Evolutionary conservation across 2,888 invertebrate genomes (phyloP).

Genomic region (Pristionchus mayeri): DNA sequence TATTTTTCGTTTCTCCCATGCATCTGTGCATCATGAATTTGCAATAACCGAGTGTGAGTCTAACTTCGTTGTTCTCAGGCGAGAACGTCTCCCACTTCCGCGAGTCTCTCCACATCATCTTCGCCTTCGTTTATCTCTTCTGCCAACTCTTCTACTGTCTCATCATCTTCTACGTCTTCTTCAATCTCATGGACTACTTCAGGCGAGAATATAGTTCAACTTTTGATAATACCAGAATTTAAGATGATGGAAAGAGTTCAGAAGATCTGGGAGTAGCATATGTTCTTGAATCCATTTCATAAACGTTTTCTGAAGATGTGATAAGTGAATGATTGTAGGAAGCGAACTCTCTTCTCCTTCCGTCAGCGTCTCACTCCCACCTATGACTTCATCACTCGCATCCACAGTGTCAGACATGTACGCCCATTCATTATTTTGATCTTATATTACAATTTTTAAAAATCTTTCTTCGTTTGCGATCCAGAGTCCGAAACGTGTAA

Average conservation of each 20-base stretch:
- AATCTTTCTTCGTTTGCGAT: too few species aligned
- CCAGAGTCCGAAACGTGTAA: too few species aligned
- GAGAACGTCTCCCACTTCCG: slow-evolving; percentile 34
- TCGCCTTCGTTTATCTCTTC: slow-evolving; percentile 44
- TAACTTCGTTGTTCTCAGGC: not conserved
- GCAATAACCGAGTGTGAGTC: not conserved
- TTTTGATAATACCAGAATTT: too few species aligned
- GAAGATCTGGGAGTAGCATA: not conserved
- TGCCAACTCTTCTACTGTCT: slow-evolving; percentile 47
- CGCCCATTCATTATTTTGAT: too few species aligned
- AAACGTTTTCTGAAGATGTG: too few species aligned
- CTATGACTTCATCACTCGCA: slow-evolving; percentile 38
- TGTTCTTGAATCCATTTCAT: too few species aligned
- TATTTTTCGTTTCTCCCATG: not conserved
- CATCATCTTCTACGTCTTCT: slow-evolving; percentile 39
- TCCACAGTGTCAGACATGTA: slow-evolving; percentile 45
- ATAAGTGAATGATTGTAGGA: not conserved
- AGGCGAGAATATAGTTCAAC: not conserved
- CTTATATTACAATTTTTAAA: too few species aligned
- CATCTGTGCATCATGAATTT: not conserved
- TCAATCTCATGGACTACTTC: slow-evolving; percentile 23
- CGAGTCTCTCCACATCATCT: slow-evolving; percentile 1
- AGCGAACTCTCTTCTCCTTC: slow-evolving; percentile 37
- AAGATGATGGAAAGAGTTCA: too few species aligned
- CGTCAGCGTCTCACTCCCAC: slow-evolving; percentile 38